phyloP scores from a whole-genome alignment of 1,140 invertebrate genomes.

The Calephelis virginiensis region DNA sequence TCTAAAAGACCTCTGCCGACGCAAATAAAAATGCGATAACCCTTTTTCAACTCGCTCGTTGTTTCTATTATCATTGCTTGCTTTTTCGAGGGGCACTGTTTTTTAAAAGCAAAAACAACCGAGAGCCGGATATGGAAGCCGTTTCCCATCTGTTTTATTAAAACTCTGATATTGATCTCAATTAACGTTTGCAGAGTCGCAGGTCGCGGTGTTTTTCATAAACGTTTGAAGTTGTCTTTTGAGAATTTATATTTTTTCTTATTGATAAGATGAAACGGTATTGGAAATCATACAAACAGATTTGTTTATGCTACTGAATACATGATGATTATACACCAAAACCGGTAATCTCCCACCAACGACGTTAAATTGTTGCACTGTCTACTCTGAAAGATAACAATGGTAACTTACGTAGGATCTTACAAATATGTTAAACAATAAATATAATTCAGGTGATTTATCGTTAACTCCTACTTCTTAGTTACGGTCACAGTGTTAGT shows the following conservation, averaged over 20 bases:
- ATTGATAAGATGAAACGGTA: background rate
- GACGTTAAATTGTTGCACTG: no score
- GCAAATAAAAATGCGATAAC: constrained; percentile 68
- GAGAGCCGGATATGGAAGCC: constrained; percentile 62
- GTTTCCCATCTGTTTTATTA: constrained; percentile 72
- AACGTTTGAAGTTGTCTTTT: constrained; percentile 2
- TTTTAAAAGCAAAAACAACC: constrained; percentile 49
- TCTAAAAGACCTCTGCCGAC: constrained; percentile 46
- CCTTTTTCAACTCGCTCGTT: constrained; percentile 61
- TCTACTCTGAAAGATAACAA: no score
- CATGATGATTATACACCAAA: no score
- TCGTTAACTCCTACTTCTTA: no score
- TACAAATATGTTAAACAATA: no score
- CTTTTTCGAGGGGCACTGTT: constrained; percentile 49
- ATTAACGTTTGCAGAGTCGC: constrained; percentile 39
- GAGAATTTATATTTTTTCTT: background rate
- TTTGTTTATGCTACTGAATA: no score
- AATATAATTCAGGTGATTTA: no score
- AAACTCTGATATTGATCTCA: constrained; percentile 69
- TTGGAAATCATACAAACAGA: no score
- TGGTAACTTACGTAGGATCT: no score
- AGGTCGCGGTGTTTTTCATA: constrained; percentile 14
- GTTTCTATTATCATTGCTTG: constrained; percentile 67
- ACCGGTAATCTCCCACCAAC: no score
- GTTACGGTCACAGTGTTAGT: no score